Evolutionary conservation across 92 coral and sea anemone species (phyloP).

Genomic region (Metridium senile): DNA sequence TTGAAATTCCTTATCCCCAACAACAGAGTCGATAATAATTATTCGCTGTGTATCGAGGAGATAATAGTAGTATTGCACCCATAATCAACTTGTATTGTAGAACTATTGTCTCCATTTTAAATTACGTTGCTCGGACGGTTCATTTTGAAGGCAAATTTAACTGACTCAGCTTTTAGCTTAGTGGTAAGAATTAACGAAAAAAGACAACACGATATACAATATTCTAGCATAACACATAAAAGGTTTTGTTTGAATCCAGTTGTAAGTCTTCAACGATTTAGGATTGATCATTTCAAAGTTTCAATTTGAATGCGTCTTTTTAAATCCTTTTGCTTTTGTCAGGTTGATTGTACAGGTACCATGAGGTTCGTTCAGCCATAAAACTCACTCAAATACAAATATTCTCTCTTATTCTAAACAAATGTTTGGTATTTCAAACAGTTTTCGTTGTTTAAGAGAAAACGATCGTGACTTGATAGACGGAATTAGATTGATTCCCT

Average conservation of each 20-base stretch:
- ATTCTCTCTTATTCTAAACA: neutral
- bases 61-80: neutral
- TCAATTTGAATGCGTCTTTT: conserved; percentile 16
- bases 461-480: neutral
- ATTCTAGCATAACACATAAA: too few relatives aligned
- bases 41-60: neutral
- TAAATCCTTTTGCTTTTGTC: conserved; percentile 12
- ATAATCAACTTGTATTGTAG: conserved; percentile 12
- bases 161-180: too few relatives aligned
- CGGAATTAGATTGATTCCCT: too few relatives aligned
- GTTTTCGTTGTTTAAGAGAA: neutral
- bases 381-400: neutral
- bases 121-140: too few relatives aligned
- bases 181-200: too few relatives aligned
- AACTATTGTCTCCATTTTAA: too few relatives aligned
- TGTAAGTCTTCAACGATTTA: neutral
- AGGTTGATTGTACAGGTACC: conserved; percentile 23
- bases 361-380: conserved; percentile 17
- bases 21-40: neutral
- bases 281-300: conserved; percentile 8
- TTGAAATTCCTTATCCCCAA: conserved; percentile 12
- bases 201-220: too few relatives aligned
- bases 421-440: neutral
- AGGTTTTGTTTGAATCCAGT: neutral
- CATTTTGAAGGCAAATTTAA: too few relatives aligned